phyloP scores from a whole-genome alignment of 2,888 invertebrate species.

The Operophtera brumata region DNA sequence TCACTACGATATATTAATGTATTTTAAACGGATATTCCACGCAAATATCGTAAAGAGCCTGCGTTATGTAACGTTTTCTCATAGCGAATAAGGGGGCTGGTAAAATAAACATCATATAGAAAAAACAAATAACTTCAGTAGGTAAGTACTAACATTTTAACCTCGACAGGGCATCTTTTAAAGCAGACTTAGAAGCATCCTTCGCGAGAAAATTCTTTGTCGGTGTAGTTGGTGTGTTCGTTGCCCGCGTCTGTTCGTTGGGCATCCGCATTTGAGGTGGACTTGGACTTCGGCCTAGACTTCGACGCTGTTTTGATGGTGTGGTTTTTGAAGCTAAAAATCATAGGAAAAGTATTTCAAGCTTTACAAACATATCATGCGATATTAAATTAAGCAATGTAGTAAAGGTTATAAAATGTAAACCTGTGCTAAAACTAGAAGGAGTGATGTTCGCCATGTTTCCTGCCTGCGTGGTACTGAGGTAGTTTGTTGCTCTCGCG shows the following conservation, averaged over 20 bases:
- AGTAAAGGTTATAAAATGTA: neutral
- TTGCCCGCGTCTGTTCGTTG: constrained; percentile 57
- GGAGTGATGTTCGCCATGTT: constrained; percentile 37
- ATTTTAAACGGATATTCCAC: too few relatives aligned
- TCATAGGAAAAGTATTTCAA: neutral
- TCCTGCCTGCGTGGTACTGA: constrained; percentile 22
- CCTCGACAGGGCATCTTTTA: constrained; percentile 59
- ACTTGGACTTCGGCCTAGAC: constrained; percentile 72
- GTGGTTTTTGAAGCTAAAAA: constrained; percentile 39
- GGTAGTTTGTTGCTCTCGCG: constrained; percentile 33
- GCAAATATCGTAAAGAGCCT: too few relatives aligned
- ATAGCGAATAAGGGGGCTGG: too few relatives aligned
- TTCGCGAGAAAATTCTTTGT: constrained; percentile 38
- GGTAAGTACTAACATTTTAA: constrained; percentile 54
- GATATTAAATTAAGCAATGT: neutral
- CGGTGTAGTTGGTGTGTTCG: constrained; percentile 52
- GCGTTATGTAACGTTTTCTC: neutral
- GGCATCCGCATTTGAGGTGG: constrained; percentile 44
- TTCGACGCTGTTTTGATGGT: constrained; percentile 50
- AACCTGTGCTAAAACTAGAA: constrained; percentile 43
- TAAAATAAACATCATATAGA: neutral
- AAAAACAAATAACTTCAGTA: neutral
- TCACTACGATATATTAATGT: too few relatives aligned
- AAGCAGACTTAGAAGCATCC: constrained; percentile 47
- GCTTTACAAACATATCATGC: too few relatives aligned